Conservation (phyloP, 2,113 vertebrate species). For the Taxidea taxus region DNA sequence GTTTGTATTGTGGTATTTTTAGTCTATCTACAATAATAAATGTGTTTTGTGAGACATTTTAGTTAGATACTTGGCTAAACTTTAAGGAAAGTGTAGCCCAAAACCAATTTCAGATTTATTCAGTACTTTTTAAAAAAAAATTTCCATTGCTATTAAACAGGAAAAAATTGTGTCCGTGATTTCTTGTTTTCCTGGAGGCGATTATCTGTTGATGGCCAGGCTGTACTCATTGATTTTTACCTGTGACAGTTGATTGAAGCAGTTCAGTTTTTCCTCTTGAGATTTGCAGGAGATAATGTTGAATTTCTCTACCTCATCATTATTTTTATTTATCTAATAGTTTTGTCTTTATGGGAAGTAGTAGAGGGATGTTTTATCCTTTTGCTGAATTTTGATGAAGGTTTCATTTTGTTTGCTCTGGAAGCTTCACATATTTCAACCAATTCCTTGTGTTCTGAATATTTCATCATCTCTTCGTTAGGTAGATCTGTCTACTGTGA, state of each 20-base stretch:
- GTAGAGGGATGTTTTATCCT: neutral
- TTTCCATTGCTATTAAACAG: constrained; percentile 47
- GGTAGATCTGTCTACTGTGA: neutral
- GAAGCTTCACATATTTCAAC: neutral
- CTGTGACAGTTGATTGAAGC: constrained; percentile 22
- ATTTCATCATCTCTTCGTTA: neutral
- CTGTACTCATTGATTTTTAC: constrained; percentile 39
- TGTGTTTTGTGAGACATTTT: constrained; percentile 50
- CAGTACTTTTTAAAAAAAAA: neutral
- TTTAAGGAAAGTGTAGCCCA: constrained; percentile 46
- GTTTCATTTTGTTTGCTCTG: neutral
- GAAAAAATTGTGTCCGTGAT: neutral
- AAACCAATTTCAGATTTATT: constrained; percentile 51
- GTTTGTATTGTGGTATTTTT: neutral
- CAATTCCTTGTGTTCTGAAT: neutral
- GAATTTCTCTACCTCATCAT: neutral
- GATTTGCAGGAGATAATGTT: neutral
- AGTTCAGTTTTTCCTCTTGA: constrained; percentile 27
- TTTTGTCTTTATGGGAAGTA: neutral
- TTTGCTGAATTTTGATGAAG: neutral
- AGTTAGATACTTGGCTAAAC: constrained; percentile 26
- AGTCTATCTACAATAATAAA: neutral
- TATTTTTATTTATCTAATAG: neutral
- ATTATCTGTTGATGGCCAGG: constrained; percentile 27
- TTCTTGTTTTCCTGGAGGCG: constrained; percentile 55